Base-by-base conservation (phyloP, 2,113 vertebrate species). In the Clarias gariepinus region DNA sequence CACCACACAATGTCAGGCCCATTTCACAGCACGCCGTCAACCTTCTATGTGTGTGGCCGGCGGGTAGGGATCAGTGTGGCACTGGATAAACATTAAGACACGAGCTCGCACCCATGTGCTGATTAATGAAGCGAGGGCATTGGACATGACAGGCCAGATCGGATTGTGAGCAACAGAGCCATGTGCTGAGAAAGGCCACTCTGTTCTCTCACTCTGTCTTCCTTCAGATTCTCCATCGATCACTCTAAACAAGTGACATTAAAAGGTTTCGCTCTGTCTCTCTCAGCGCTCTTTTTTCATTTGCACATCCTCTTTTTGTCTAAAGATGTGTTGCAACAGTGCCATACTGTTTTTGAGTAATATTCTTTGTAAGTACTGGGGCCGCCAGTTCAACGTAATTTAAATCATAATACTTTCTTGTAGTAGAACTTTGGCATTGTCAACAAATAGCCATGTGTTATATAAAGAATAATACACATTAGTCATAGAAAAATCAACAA, bases 21-120 rank as follows among this genome's bases (percentile, higher is more conserved):
- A 96, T 95, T 96, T 95, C 94, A 95, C 95, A 95, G 94, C 91
- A 88, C 88, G 90, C 88, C 86, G 89, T 94, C 94, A 94, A 60
- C 88, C 89, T 90, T 81, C 76, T 83, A 82, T 84, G 83, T 71
- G 87, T 88, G 90, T 89, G 90, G 93, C 94, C 92, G 88, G 91
- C 81, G 90, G 95, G 93, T 92, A 94, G 91, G 89, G 91, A 84
- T 93, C 84, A 88, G 91, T 93, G 90, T 87, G 87, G 91, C 90
- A 76, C 89, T 93, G 90, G 87, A 90, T 94, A 94, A 95, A 95
- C 92, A 93, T 88, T 76, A 85, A 88, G 91, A 93, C 89, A 90
- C 83, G 52, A 89, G 89, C 89, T 82, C 63, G 88, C 90, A 91
- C 86, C 68, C 86, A 87, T 88, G 81, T 63, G 78, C 89, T 94